phyloP scores from a whole-genome alignment of 2,888 invertebrate genomes.

The Harpalus rufipes region DNA sequence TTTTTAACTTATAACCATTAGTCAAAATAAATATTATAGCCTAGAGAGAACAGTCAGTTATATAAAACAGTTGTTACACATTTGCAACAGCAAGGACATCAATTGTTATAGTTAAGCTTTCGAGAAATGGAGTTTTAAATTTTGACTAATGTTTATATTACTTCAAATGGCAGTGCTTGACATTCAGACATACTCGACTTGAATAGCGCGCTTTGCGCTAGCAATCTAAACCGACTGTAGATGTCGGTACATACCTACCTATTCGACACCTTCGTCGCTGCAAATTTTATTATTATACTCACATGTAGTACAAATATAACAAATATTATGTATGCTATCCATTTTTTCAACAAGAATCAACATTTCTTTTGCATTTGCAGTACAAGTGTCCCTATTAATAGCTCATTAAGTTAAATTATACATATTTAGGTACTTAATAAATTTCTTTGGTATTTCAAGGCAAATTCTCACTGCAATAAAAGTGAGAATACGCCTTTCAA shows the following conservation, averaged over 20 bases:
- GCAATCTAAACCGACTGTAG: constrained; percentile 28
- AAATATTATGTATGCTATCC: constrained; percentile 51
- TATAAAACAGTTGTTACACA: constrained; percentile 59
- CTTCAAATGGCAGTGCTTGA: constrained; percentile 67
- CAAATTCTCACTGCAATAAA: background rate
- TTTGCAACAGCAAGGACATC: constrained; percentile 57
- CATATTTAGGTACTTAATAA: constrained; percentile 49
- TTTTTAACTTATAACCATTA: constrained; percentile 60
- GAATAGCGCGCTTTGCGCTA: constrained; percentile 45
- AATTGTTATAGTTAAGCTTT: constrained; percentile 45
- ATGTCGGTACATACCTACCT: constrained; percentile 32
- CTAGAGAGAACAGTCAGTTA: constrained; percentile 21
- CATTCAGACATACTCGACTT: constrained; percentile 61
- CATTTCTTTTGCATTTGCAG: constrained; percentile 49
- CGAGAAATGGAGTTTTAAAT: constrained; percentile 29
- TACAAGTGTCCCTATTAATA: constrained; percentile 39
- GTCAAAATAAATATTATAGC: constrained; percentile 52
- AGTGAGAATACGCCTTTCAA: background rate
- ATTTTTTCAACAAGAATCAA: constrained; percentile 44
- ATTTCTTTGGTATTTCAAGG: constrained; percentile 42
- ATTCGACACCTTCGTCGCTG: constrained; percentile 10
- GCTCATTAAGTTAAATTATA: constrained; percentile 43
- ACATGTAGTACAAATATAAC: constrained; percentile 41
- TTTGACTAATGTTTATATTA: constrained; percentile 66
- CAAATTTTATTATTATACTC: constrained; percentile 23